Conservation (phyloP, 2,797 vertebrate genomes). For the Chloroceryle inda region DNA sequence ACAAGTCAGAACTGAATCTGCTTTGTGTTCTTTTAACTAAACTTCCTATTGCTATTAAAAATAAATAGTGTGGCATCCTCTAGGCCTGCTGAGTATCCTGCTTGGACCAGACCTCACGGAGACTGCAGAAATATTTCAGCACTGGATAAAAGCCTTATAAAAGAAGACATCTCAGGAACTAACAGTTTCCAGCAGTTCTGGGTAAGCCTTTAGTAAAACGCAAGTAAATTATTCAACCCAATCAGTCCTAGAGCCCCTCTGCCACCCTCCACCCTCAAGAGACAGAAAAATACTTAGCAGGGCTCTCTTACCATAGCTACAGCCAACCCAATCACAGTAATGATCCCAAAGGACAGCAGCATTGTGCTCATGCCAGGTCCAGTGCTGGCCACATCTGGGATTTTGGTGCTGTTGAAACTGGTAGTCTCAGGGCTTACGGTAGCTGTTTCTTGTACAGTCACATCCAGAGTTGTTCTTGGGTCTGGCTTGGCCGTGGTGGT, state of each 20-base stretch:
- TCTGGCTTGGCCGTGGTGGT: conserved; percentile 20
- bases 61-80: background rate
- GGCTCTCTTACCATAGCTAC: conserved; percentile 90
- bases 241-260: background rate
- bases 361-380: conserved; percentile 88
- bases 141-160: background rate
- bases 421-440: conserved; percentile 80
- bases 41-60: background rate
- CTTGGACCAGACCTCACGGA: background rate
- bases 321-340: conserved; percentile 94
- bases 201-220: background rate
- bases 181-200: background rate
- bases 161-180: background rate
- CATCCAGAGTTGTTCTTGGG: conserved; percentile 60
- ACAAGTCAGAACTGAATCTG: conserved; percentile 5
- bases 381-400: conserved; percentile 81
- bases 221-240: background rate
- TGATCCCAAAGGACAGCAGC: conserved; percentile 93
- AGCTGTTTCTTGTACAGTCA: conserved; percentile 65
- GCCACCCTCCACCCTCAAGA: background rate
- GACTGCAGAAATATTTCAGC: background rate
- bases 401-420: conserved; percentile 89
- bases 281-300: background rate
- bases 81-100: background rate
- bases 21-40: background rate